A percentile compares a stretch with the other conserved stretches of the same genome.
These are phyloP conservation scores for Zeugodacus cucurbitae DNA, from an alignment of 1,140 invertebrate species.

Conservation along the genomic window DNA sequence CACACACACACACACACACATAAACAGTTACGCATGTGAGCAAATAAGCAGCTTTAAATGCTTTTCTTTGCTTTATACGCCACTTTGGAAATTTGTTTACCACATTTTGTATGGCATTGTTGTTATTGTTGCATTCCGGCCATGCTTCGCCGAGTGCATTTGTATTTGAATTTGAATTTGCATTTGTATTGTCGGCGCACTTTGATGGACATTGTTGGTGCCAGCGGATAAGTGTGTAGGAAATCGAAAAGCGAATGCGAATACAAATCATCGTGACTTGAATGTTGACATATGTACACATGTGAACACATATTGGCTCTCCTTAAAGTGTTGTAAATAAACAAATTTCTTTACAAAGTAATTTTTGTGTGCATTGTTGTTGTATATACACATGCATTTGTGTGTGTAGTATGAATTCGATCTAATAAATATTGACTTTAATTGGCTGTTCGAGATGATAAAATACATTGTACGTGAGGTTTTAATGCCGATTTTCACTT, in stretches of 20 bases:
- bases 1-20: not conserved
- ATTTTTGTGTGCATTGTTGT: not conserved
- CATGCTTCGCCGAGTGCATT: not conserved
- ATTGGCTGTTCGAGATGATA: not conserved
- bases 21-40: not conserved
- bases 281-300: not conserved
- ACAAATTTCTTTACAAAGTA: not conserved
- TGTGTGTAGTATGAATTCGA: not conserved
- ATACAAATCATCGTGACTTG: not conserved
- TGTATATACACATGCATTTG: not conserved
- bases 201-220: not conserved
- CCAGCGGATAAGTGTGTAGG: not conserved
- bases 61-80: constrained; percentile 26
- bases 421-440: not conserved
- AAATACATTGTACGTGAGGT: not conserved
- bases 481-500: not conserved
- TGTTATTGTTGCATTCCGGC: not conserved
- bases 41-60: not conserved
- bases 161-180: not conserved
- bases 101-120: not conserved
- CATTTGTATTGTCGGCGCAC: not conserved
- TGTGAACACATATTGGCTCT: not conserved
- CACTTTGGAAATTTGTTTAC: constrained; percentile 28
- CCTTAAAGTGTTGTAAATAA: not conserved
- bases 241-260: not conserved